Percentiles rank a stretch among this genome's conserved stretches.
These are phyloP conservation scores for Prunella fulvescens DNA, from an alignment of 2,113 vertebrate genomes.

Conservation along the genomic window DNA sequence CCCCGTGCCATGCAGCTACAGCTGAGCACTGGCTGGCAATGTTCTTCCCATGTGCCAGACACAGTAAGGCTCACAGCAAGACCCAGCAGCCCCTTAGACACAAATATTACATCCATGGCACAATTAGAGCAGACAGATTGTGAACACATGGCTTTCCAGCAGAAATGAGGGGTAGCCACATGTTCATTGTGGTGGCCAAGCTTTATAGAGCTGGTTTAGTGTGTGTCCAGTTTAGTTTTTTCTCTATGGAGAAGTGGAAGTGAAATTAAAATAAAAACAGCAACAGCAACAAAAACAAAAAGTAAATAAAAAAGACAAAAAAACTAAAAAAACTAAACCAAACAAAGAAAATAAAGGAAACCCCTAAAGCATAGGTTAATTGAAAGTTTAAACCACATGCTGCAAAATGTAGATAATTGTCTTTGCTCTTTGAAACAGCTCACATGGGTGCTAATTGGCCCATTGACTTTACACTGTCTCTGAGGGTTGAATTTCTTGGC, in stretches of 20 bases:
- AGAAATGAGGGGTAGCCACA: not conserved
- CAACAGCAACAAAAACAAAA: not conserved
- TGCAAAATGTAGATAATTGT: not conserved
- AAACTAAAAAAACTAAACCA: not conserved
- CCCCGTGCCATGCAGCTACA: not conserved
- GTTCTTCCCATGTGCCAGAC: not conserved
- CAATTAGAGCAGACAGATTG: not conserved
- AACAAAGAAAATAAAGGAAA: not conserved
- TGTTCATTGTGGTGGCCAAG: not conserved
- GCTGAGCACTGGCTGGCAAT: not conserved
- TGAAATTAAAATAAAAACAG: not conserved
- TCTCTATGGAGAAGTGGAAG: not conserved
- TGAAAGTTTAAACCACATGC: not conserved
- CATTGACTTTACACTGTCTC: not conserved
- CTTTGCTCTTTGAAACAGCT: not conserved
- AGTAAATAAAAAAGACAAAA: fast-evolving
- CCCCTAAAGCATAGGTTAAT: not conserved
- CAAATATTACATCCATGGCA: not conserved
- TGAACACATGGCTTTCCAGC: not conserved
- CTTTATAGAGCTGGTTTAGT: not conserved
- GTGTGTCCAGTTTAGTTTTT: not conserved
- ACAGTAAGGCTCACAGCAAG: not conserved
- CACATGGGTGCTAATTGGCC: not conserved
- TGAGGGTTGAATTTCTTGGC: not conserved
- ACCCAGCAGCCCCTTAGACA: not conserved